Conservation (phyloP, 2,888 invertebrate genomes). For the Lasiommata megera region DNA sequence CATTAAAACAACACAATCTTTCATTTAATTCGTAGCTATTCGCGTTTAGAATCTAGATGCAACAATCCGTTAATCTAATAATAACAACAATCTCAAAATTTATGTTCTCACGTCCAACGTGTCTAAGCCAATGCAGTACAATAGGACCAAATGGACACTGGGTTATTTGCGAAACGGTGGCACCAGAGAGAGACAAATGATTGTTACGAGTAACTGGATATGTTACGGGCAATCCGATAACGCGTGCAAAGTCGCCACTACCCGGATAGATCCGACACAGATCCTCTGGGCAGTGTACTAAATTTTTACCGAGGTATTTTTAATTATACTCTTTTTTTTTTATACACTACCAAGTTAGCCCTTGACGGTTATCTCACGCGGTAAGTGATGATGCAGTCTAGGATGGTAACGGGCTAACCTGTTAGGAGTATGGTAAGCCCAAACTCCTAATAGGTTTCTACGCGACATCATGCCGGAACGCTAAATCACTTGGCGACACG, state of each 20-base stretch:
- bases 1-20: too few species aligned
- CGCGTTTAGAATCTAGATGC: neutral
- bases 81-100: slow-evolving; percentile 24
- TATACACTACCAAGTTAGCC: too few species aligned
- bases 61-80: slow-evolving; percentile 19
- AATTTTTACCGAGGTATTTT: too few species aligned
- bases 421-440: too few species aligned
- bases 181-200: slow-evolving; percentile 35
- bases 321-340: too few species aligned
- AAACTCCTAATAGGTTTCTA: too few species aligned
- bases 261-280: slow-evolving; percentile 1
- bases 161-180: slow-evolving; percentile 36
- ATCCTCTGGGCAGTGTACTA: too few species aligned
- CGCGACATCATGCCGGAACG: too few species aligned
- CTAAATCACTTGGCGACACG: too few species aligned
- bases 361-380: too few species aligned
- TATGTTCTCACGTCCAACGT: slow-evolving; percentile 25
- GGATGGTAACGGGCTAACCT: too few species aligned
- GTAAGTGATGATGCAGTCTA: too few species aligned
- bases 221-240: slow-evolving; percentile 11
- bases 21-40: neutral
- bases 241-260: slow-evolving; percentile 16
- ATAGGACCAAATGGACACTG: slow-evolving; percentile 30
- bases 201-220: slow-evolving; percentile 35
- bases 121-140: slow-evolving; percentile 28